Evolutionary conservation across 2,888 invertebrate species (phyloP).

Genomic region (Caenorhabditis sulstoni): DNA sequence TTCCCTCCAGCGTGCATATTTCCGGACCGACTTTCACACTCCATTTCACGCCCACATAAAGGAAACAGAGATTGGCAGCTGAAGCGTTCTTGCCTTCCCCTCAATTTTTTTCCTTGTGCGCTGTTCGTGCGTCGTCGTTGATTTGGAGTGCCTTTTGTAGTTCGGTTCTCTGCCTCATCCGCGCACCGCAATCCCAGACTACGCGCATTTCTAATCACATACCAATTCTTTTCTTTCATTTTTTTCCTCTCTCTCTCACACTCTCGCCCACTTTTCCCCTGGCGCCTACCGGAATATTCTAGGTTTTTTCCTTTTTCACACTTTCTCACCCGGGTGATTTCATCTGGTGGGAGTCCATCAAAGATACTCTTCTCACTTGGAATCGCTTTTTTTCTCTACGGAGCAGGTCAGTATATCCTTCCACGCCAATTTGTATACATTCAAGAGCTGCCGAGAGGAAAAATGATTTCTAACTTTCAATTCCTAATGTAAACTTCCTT

Average conservation of each 20-base stretch:
- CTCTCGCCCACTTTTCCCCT: too few species aligned
- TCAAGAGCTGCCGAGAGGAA: too few species aligned
- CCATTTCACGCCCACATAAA: conserved; percentile 5
- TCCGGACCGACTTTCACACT: conserved; percentile 16
- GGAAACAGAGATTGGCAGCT: too few species aligned
- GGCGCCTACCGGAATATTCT: conserved; percentile 11
- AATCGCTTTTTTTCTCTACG: too few species aligned
- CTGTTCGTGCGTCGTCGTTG: background rate
- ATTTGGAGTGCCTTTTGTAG: background rate
- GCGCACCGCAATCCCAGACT: conserved; percentile 1
- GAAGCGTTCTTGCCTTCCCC: too few species aligned
- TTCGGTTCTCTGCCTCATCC: background rate
- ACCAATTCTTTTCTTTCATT: background rate
- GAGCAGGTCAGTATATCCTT: too few species aligned
- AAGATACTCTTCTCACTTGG: background rate
- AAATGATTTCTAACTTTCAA: too few species aligned
- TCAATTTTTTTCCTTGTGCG: background rate
- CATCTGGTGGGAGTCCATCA: background rate
- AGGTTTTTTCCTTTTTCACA: background rate
- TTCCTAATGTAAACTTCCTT: too few species aligned
- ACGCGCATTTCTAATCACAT: conserved; percentile 18
- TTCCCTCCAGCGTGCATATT: background rate
- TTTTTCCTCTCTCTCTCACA: background rate
- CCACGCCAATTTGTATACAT: too few species aligned
- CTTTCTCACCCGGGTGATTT: background rate